Percentiles rank a stretch among this genome's conserved stretches.
Evolutionary conservation across 1,140 invertebrate species (phyloP).

Genomic region (Calosoma granatense): DNA sequence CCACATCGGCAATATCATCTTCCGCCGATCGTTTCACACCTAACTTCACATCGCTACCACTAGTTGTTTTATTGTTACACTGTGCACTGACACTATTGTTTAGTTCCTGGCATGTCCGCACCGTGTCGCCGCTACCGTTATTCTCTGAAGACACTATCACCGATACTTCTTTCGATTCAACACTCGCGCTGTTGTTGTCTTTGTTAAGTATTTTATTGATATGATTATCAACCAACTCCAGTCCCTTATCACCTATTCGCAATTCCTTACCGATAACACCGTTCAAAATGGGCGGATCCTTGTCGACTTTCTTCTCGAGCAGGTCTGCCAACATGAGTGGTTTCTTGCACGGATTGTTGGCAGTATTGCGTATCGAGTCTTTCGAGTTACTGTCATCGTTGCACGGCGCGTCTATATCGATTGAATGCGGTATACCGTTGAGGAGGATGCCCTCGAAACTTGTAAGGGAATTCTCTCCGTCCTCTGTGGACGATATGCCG

Average conservation of each 20-base stretch:
- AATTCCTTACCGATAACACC: slow-evolving; percentile 48
- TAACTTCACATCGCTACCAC: slow-evolving; percentile 25
- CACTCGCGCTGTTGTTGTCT: too few relatives aligned
- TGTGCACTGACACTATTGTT: slow-evolving; percentile 13
- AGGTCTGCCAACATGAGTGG: slow-evolving; percentile 56
- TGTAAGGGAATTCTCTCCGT: slow-evolving; percentile 49
- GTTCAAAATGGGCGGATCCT: slow-evolving; percentile 46
- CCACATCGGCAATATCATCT: slow-evolving; percentile 33
- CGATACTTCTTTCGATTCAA: slow-evolving; percentile 19
- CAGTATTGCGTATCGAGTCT: slow-evolving; percentile 37
- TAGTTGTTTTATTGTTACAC: slow-evolving; percentile 26
- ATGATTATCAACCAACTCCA: slow-evolving; percentile 51
- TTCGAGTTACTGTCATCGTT: slow-evolving; percentile 45
- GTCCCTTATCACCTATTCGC: slow-evolving; percentile 47
- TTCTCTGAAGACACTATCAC: slow-evolving; percentile 3
- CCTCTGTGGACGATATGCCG: slow-evolving; percentile 39
- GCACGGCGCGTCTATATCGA: slow-evolving; percentile 39
- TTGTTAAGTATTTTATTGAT: slow-evolving; percentile 43
- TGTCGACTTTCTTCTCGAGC: slow-evolving; percentile 52
- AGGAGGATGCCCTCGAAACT: slow-evolving; percentile 51
- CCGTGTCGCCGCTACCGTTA: too few relatives aligned
- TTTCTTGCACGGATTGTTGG: slow-evolving; percentile 30
- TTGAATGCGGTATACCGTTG: slow-evolving; percentile 44
- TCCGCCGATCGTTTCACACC: slow-evolving; percentile 36
- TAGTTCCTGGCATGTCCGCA: slow-evolving; percentile 13